Conservation (phyloP, 1,140 invertebrate genomes). For the Harpegnathos saltator region DNA sequence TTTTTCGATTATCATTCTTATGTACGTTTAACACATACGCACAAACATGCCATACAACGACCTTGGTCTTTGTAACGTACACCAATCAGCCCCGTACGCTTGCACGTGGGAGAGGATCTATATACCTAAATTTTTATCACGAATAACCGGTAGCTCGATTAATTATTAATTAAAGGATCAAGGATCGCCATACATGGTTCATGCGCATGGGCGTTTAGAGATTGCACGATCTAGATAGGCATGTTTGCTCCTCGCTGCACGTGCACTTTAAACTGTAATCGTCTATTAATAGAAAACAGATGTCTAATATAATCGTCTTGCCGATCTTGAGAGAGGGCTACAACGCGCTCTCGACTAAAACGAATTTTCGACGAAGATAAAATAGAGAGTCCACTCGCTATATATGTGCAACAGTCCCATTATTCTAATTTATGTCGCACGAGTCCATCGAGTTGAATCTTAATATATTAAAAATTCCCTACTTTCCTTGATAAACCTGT, state of each 20-base stretch:
- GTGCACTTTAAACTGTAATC: background rate
- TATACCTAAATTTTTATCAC: constrained; percentile 65
- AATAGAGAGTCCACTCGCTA: too few relatives aligned
- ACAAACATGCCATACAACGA: background rate
- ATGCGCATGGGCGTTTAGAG: background rate
- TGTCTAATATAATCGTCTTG: background rate
- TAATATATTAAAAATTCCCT: background rate
- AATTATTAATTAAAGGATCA: constrained; percentile 70
- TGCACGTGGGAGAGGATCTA: constrained; percentile 57
- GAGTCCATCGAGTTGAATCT: background rate
- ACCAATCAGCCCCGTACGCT: constrained; percentile 23
- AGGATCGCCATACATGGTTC: constrained; percentile 42
- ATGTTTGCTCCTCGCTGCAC: constrained; percentile 9
- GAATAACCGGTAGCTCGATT: constrained; percentile 46
- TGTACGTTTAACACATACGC: constrained; percentile 53
- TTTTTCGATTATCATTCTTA: constrained; percentile 36
- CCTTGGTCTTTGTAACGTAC: constrained; percentile 40
- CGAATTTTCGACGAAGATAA: background rate
- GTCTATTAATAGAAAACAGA: constrained; percentile 21
- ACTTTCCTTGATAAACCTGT: background rate
- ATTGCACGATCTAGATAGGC: constrained; percentile 1
- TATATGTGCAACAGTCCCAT: too few relatives aligned
- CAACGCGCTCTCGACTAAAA: background rate
- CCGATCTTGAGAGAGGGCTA: background rate
- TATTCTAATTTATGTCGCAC: background rate